phyloP scores from a whole-genome alignment of 1,140 invertebrate species.

The Heliconius hewitsoni region DNA sequence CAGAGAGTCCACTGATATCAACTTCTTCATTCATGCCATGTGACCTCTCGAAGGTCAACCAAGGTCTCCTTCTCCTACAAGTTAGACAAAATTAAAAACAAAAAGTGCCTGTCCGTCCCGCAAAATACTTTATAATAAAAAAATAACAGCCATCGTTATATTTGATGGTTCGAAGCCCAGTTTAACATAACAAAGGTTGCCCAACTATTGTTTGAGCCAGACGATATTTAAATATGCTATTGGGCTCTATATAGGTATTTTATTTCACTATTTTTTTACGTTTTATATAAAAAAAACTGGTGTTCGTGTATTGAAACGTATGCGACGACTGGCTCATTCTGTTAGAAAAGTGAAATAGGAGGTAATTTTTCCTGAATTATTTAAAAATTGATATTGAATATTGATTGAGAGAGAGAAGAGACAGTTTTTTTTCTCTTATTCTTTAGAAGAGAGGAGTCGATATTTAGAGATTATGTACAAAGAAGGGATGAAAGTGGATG shows the following conservation, averaged over 20 bases:
- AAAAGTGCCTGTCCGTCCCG: background rate
- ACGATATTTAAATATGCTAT: slow-evolving; percentile 75
- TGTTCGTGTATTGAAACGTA: slow-evolving; percentile 47
- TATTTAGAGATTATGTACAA: too few relatives aligned
- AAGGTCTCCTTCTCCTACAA: too few relatives aligned
- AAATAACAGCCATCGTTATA: slow-evolving; percentile 53
- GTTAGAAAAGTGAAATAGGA: background rate
- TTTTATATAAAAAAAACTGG: slow-evolving; percentile 65
- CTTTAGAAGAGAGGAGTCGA: too few relatives aligned
- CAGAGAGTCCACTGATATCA: too few relatives aligned
- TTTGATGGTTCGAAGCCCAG: slow-evolving; percentile 57
- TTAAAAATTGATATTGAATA: too few relatives aligned
- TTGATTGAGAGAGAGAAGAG: background rate
- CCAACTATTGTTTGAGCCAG: slow-evolving; percentile 70
- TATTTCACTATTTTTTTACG: slow-evolving; percentile 47
- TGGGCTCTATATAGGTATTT: slow-evolving; percentile 40
- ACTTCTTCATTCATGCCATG: too few relatives aligned
- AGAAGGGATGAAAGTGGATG: too few relatives aligned
- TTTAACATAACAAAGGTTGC: slow-evolving; percentile 73
- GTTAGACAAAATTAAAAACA: too few relatives aligned
- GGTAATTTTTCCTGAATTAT: background rate
- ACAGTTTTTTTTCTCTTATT: too few relatives aligned
- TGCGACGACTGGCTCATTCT: background rate
- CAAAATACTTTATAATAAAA: background rate
- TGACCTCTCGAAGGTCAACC: too few relatives aligned